phyloP scores from a whole-genome alignment of 2,888 invertebrate genomes.

The Julus scanicus region DNA sequence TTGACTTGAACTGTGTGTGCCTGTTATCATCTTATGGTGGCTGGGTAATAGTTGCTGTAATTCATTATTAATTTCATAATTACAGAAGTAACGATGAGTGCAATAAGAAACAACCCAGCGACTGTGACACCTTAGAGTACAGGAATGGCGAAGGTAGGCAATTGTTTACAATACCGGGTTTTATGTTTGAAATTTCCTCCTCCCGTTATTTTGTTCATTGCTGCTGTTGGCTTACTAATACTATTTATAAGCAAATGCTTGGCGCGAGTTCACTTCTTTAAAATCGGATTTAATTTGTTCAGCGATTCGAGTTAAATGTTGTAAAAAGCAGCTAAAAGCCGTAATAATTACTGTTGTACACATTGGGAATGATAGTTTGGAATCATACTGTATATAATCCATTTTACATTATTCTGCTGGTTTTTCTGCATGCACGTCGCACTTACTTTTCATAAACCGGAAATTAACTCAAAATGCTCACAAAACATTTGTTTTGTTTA shows the following conservation, averaged over 20 bases:
- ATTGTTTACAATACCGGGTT: neutral
- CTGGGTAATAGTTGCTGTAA: neutral
- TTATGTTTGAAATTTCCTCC: conserved; percentile 64
- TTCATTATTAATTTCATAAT: neutral
- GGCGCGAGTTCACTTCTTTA: neutral
- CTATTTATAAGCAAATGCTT: conserved; percentile 41
- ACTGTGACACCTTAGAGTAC: conserved; percentile 91
- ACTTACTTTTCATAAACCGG: too few species aligned
- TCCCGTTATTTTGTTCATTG: conserved; percentile 43
- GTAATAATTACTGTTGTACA: too few species aligned
- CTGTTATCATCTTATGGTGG: neutral
- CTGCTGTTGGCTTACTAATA: conserved; percentile 47
- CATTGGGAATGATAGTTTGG: too few species aligned
- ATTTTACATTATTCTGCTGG: neutral
- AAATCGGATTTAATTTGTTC: too few species aligned
- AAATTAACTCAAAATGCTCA: too few species aligned
- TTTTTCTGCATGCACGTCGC: neutral
- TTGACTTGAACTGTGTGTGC: neutral
- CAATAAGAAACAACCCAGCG: conserved; percentile 96
- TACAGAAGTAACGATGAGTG: conserved; percentile 87
- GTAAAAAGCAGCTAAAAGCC: too few species aligned
- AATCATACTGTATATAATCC: too few species aligned
- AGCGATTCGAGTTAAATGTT: too few species aligned
- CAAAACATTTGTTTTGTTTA: too few species aligned
- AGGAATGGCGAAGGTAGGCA: conserved; percentile 87